phyloP scores from a whole-genome alignment of 2,888 invertebrate genomes.

The Coelopa pilipes region DNA sequence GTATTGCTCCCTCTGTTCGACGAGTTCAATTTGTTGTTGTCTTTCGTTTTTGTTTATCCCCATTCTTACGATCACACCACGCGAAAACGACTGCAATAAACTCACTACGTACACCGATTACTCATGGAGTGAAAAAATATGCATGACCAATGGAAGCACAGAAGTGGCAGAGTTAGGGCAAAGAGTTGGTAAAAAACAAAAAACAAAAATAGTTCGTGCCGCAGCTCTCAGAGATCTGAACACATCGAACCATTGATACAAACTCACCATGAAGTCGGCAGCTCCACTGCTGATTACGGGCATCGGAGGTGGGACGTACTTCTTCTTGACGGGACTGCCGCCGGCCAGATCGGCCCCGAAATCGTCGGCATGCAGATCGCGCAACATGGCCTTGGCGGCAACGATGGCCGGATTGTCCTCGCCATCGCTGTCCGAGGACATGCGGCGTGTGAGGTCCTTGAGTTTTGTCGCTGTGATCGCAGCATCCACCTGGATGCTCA shows the following conservation, averaged over 20 bases:
- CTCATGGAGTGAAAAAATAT: too few relatives aligned
- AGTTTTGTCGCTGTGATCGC: slow-evolving; percentile 47
- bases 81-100: too few relatives aligned
- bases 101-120: too few relatives aligned
- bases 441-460: slow-evolving; percentile 58
- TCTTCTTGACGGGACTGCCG: slow-evolving; percentile 54
- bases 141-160: neutral
- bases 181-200: too few relatives aligned
- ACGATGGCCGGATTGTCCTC: slow-evolving; percentile 14
- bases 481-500: slow-evolving; percentile 37
- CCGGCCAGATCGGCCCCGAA: slow-evolving; percentile 10
- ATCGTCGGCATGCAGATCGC: slow-evolving; percentile 24
- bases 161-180: neutral
- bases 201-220: neutral
- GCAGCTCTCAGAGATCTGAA: neutral
- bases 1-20: too few relatives aligned
- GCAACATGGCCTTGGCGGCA: slow-evolving; percentile 14
- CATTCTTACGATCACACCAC: too few relatives aligned
- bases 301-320: slow-evolving; percentile 51
- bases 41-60: too few relatives aligned
- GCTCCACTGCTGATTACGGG: slow-evolving; percentile 50
- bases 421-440: slow-evolving; percentile 53
- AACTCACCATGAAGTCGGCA: slow-evolving; percentile 58
- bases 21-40: too few relatives aligned
- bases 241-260: neutral